Evolutionary conservation across 2,113 vertebrate species (phyloP), one percentile per base, ranked within the genome.

Genomic region (Pterophyllum scalare): DNA sequence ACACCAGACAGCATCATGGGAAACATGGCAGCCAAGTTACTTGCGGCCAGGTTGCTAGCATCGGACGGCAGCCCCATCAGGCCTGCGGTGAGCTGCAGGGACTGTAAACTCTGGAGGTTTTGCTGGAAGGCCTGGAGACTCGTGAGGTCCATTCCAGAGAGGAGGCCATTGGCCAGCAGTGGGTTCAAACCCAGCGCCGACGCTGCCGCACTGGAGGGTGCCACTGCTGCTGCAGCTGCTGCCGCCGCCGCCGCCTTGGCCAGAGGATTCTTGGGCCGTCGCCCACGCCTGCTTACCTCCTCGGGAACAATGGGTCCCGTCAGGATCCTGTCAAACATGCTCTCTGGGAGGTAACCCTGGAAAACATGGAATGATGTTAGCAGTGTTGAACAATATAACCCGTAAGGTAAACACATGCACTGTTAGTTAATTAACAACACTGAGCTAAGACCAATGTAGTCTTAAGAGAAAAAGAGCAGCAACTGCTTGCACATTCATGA

Each of bases 1-100:
- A 99, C 97, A 75, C 97, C 97, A 0, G 98, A 98, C 19, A 99
- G 96, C 94, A 99, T 97, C 98, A 99, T 98, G 92, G 98, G 98
- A 95, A 99, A 99, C 97, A 99, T 96, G 87, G 98, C 96, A 20
- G 98, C 97, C 89, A 99, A 61, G 86, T 94, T 98, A 86, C 97
- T 98, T 0, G 96, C 96, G 20, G 97, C 97, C 87, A 96, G 93
- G 49, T 97, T 91, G 83, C 97, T 90, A 10, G 98, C 94, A 28
- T 97, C 96, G 0, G 97, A 93, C 1, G 97, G 97, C 92, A 99
- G 94, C 79, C 98, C 97, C 96, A 99, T 98, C 81, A 99, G 83
- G 46, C 98, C 97, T 0, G 98, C 97, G 0, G 97, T 98, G 26
- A 99, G 97, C 85, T 99, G 98, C 92, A 99, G 94, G 0, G 97